A percentile compares a stretch with the other conserved stretches of the same genome.
Conservation (phyloP, 2,113 vertebrate species). For the Nesospiza acunhae region DNA sequence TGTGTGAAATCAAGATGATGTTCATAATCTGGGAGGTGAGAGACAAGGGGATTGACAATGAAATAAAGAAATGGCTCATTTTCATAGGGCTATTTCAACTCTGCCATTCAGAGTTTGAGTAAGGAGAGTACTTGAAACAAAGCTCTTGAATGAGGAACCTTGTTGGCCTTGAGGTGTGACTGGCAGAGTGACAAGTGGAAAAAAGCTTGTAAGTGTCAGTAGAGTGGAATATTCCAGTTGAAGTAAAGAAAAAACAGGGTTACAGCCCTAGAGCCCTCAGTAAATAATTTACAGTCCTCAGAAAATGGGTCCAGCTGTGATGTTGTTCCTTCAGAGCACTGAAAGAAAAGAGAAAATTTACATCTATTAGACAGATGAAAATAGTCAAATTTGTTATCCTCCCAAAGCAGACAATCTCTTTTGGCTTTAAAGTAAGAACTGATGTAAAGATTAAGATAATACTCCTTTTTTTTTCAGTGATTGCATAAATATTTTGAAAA, state of each 20-base stretch:
- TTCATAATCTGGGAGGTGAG: background rate
- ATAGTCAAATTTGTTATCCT: background rate
- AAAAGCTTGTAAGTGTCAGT: background rate
- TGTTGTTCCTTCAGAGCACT: background rate
- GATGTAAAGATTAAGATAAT: conserved; percentile 25
- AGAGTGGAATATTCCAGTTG: background rate
- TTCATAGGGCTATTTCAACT: background rate
- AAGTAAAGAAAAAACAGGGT: background rate
- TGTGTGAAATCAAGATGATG: background rate
- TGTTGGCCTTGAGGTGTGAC: background rate
- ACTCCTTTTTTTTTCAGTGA: background rate
- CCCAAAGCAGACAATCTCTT: background rate
- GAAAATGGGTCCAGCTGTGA: background rate
- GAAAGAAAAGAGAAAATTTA: background rate
- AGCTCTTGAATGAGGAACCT: background rate
- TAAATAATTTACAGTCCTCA: background rate
- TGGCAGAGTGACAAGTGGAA: background rate
- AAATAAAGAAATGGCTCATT: background rate
- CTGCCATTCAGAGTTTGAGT: background rate
- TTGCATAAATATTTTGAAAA: conserved; percentile 31
- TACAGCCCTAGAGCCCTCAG: background rate
- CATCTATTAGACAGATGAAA: background rate
- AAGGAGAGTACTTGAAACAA: background rate
- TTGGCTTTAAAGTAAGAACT: conserved; percentile 4
- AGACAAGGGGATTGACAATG: background rate